These are phyloP conservation scores for Danio aesculapii DNA, from an alignment of 2,797 vertebrate genomes.

Conservation along the genomic window DNA sequence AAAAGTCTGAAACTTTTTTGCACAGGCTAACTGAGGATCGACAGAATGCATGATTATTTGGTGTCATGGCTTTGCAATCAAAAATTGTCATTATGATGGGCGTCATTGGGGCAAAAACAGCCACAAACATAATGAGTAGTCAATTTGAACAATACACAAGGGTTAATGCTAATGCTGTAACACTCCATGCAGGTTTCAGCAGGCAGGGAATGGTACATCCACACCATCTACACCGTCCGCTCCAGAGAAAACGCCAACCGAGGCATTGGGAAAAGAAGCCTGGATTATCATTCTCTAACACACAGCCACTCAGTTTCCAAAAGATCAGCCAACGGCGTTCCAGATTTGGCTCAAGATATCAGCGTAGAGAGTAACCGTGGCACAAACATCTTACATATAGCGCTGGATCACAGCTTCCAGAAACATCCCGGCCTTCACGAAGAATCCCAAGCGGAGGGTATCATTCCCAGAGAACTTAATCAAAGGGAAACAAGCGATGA, in stretches of 20 bases:
- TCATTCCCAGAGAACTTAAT: slow-evolving; percentile 78
- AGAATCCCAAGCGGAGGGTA: slow-evolving; percentile 70
- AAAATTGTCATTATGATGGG: no score
- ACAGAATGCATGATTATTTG: no score
- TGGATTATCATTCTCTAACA: slow-evolving; percentile 59
- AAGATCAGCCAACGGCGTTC: slow-evolving; percentile 51
- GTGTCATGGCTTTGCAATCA: no score
- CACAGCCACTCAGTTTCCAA: slow-evolving; percentile 30
- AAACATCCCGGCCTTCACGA: slow-evolving; percentile 65
- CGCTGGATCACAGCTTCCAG: slow-evolving; percentile 78
- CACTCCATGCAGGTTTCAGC: slow-evolving; percentile 63
- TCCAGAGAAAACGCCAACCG: slow-evolving; percentile 64
- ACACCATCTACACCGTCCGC: slow-evolving; percentile 66
- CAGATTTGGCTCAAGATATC: slow-evolving; percentile 79
- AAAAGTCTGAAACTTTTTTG: no score
- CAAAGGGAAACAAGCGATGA: slow-evolving; percentile 66
- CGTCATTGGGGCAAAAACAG: no score
- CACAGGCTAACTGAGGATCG: no score
- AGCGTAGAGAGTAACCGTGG: slow-evolving; percentile 84
- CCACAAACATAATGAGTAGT: no score
- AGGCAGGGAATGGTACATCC: slow-evolving; percentile 70
- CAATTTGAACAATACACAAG: no score
- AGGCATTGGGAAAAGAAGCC: slow-evolving; percentile 69
- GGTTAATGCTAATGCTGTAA: not conserved
- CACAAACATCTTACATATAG: slow-evolving; percentile 93